Base-by-base conservation (phyloP, 1,140 invertebrate species). In the Cryptotermes secundus region DNA sequence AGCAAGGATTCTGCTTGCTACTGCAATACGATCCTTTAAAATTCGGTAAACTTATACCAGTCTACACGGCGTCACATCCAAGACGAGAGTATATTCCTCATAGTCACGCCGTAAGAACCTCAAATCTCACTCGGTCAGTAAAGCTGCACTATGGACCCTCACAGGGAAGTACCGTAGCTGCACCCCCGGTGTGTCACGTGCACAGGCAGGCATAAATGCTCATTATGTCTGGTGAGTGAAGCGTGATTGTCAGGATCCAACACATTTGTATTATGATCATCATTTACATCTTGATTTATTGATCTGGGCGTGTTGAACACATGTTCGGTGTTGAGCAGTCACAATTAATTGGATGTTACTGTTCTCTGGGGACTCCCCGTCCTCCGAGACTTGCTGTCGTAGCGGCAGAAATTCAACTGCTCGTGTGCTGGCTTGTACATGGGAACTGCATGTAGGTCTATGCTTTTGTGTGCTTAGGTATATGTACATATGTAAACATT, bases 261-360 rank as follows among this genome's bases (percentile, higher is more conserved):
- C 53, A 12, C 59, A 31, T 72, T 72, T 31, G n/a, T 72, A 72
- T 72, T 72, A 72, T 31, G 26, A n/a, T 31, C 59, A 16, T 31
- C 59, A 72, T 72, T 31, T n/a, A n/a, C 59, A 72, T 72, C 59
- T 72, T 72, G 59, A 72, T 72, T 72, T 72, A 72, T 72, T 72
- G 59, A 72, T 72, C 59, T 26, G 59, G 59, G 59, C n/a, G 59
- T 72, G 59, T 31, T 31, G 59, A 72, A 31, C 59, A 72, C 59
- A 72, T 72, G 59, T 72, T n/a, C 24, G 2, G n/a, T 72, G 59
- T n/a, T 72, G 59, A 72, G 59, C 7, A n/a, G 59, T 31, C 59
- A 72, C 7, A 31, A 9, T 72, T 72, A 31, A 31, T 72, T 72
- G 59, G 59, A 16, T 26, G 53, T 59, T 59, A 59, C 4, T 59